Base-by-base conservation (phyloP, 2,797 vertebrate species). In the Halcyon badia region DNA sequence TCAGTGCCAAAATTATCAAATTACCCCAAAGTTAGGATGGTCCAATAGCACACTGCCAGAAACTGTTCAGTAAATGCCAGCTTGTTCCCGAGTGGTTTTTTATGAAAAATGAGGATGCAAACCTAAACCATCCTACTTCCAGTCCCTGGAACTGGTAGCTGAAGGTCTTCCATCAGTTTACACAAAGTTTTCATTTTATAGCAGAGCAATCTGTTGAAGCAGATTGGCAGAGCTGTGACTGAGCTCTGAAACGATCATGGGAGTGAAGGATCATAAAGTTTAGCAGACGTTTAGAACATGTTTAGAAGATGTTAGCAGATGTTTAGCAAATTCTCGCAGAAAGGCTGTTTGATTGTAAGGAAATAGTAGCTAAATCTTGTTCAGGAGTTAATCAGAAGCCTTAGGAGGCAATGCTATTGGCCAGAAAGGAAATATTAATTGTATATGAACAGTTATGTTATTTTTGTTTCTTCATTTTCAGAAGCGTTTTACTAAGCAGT, bases 241-340 rank as follows among this genome's bases (percentile, higher is more conserved):
- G 9, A 87, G 56, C 60, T 72, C 16, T 4, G 39, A 66, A 92
- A 70, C 6, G 7, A 24, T 70, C 10, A 0, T 5, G 42, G 51
- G 39, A 93, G 39, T 24, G 33, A 31, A 89, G 79, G 17, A 60
- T 46, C 4, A 1, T 95, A 92, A 94, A 94, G 44, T 77, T 91
- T 9, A 90, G 44, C 87, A 79, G 78, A 60, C 14, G 2, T 91
- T 94, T 6, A 35, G 65, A 30, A 33, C 86, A 61, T 73, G 60
- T 69, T 80, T 80, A 21, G 76, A 44, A 82, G 83, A 87, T 83
- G 80, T 81, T 87, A 82, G 80, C 94, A 92, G 95, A 91, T 92
- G 85, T 69, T 87, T 26, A 65, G 72, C 72, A 61, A 68, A 77
- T 85, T 87, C 58, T 49, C 83, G 56, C 48, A 78, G 31, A 71